These are phyloP conservation scores for Drosophila watanabei DNA, from an alignment of 1,140 invertebrate genomes.

Conservation along the genomic window DNA sequence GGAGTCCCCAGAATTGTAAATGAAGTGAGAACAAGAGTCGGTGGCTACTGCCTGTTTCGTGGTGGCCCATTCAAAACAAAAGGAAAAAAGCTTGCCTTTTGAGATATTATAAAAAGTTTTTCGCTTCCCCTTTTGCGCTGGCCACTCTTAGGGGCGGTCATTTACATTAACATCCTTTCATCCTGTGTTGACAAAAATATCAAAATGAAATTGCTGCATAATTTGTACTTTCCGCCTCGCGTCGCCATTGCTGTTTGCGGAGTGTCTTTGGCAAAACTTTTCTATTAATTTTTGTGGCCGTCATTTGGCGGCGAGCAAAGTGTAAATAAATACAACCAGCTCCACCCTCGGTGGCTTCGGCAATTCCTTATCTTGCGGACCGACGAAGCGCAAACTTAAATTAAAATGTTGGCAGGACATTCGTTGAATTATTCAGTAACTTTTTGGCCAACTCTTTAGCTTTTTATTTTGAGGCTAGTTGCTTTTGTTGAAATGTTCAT, in stretches of 20 bases:
- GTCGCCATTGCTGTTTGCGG: conserved; percentile 58
- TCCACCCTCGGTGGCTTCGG: conserved; percentile 7
- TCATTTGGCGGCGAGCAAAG: conserved; percentile 75
- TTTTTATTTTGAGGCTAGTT: conserved; percentile 47
- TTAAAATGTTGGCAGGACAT: conserved; percentile 83
- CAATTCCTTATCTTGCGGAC: conserved; percentile 73
- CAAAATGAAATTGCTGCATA: conserved; percentile 84
- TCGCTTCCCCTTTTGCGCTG: conserved; percentile 27
- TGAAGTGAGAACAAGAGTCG: conserved; percentile 80
- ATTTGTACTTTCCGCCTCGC: conserved; percentile 77
- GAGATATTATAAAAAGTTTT: conserved; percentile 84
- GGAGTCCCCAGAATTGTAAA: conserved; percentile 73
- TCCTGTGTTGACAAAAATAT: conserved; percentile 73
- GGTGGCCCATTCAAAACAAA: conserved; percentile 38
- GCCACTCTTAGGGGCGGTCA: conserved; percentile 64
- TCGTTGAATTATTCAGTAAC: conserved; percentile 81
- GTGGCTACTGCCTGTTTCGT: conserved; percentile 12
- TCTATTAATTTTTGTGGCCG: conserved; percentile 79
- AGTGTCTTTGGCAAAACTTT: conserved; percentile 70
- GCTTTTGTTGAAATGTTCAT: conserved; percentile 58
- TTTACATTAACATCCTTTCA: conserved; percentile 84
- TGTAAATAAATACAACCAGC: conserved; percentile 75
- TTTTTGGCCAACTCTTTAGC: conserved; percentile 40
- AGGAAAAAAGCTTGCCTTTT: conserved; percentile 62
- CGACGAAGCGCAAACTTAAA: conserved; percentile 82